Evolutionary conservation across 2,797 vertebrate genomes (phyloP), one percentile per base, ranked within the genome.

Genomic region (Phyllotis vaccarum): DNA sequence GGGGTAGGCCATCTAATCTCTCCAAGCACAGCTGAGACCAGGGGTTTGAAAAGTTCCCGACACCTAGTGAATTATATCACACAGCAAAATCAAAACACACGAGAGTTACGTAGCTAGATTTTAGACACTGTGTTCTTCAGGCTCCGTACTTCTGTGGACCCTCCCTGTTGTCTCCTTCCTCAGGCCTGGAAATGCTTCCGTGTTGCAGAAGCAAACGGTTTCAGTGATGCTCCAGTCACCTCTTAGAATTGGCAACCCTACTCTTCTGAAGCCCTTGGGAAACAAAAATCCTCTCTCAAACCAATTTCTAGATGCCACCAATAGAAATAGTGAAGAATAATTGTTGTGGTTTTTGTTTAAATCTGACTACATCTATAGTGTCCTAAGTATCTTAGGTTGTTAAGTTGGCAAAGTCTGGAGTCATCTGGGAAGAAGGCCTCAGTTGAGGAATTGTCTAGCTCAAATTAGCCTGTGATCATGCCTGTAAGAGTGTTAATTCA

Each of bases 21-120:
- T 70, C 11, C 4, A 70, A 43, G 27, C 70, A 91, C 92, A 91
- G 82, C 79, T 96, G 94, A 83, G 43, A 24, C 34, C 5, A 40
- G 14, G 14, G 58, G 64, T 37, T 78, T 70, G 70, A 74, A 92
- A 86, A 79, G 43, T 92, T 68, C 34, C 31, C 19, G 54, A 27
- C 5, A 43, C 49, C 62, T 31, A 40, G 12, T 37, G 17, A 89
- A 31, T 74, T 70, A 40, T 68, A 70, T 16, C 80, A 76, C 54
- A 81, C 68, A 62, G 16, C 76, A 6, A 10, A 62, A 54, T 56
- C 37, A 58, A 64, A 94, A 76, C 21, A 21, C 60, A 29, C n/a
- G 22, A 62, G 83, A 11, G 34, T n/a, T n/a, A n/a, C 43, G 34
- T 81, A n/a, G n/a, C 5, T 14, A 27, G 74, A 21, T 1, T 58